Evolutionary conservation across 2,888 invertebrate genomes (phyloP), one percentile per base, ranked within the genome.

Genomic region (Carpatolechia fugitivella): DNA sequence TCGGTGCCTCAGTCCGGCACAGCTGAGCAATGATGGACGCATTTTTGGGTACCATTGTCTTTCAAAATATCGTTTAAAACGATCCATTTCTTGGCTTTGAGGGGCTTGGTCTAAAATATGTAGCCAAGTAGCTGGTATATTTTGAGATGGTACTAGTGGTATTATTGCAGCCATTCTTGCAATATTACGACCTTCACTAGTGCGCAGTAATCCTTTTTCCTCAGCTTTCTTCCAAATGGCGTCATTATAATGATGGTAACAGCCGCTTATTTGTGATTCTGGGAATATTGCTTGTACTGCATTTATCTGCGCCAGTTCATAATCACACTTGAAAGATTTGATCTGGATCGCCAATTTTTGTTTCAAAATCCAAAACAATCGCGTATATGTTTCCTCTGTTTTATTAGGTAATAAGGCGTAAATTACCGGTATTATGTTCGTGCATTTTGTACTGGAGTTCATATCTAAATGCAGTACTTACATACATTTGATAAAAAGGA

Each of bases 1-100:
- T 46, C 57, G 41, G 20, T 59, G 53, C 14, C 57, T 47, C 31
- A 55, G 55, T n/a, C 44, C 33, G 29, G 58, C 56, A 52, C 56
- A 58, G 30, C 56, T 58, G 18, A 58, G 24, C 35, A 57, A 35
- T 8, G 54, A 11, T 14, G 57, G 46, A 6, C 49, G 24, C 20
- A 46, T 49, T 44, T 53, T 53, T n/a, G 57, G 56, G 48, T 59
- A 57, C 41, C 57, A 59, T 38, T 36, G 41, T 3, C 18, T 50
- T 31, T 59, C 55, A 30, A 47, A 57, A 54, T 59, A 59, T 24
- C 33, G 33, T 33, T 52, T 36, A 46, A 57, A 59, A 29, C 20
- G 16, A 13, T 51, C 24, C 57, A 57, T 57, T 35, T 50, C 52
- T 29, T 16, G 10, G 16, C 30, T 53, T 33, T 49, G 18, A n/a